Percentiles rank a stretch among this genome's conserved stretches.
These are phyloP conservation scores for Aplidium turbinatum DNA, from an alignment of 23 tunicate species.

Conservation along the genomic window DNA sequence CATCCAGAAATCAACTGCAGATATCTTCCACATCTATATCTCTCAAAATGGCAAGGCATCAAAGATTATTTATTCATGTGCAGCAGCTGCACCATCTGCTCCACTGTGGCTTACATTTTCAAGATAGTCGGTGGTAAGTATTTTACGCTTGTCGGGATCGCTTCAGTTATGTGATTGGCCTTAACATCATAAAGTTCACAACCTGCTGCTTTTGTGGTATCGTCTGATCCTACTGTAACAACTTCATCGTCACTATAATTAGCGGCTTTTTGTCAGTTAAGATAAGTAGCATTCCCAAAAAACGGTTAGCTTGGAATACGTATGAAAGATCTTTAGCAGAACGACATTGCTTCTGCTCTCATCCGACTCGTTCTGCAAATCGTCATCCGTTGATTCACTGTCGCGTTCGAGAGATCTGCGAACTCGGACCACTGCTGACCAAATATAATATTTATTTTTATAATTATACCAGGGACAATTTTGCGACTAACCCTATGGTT, in stretches of 20 bases:
- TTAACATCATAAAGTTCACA: background rate
- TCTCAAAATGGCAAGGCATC: background rate
- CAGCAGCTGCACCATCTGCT: no score
- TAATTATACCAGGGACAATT: no score
- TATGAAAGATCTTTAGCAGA: no score
- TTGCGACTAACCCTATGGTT: no score
- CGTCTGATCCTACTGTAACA: background rate
- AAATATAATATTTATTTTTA: no score
- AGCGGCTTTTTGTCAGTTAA: background rate
- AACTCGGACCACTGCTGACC: no score
- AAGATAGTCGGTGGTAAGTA: background rate
- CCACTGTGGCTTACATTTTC: background rate
- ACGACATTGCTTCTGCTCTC: no score
- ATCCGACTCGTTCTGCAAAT: no score
- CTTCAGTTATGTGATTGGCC: constrained; percentile 1
- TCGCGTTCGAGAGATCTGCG: no score
- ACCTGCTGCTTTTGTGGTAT: constrained; percentile 5
- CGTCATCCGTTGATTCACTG: no score
- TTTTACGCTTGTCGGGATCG: background rate
- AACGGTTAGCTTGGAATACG: no score
- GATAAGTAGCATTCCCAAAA: background rate
- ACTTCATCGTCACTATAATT: background rate
- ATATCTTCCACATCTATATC: background rate
- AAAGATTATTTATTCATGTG: background rate
- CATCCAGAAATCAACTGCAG: no score